Conservation (phyloP, 2,113 vertebrate species). For the Rostratula benghalensis region DNA sequence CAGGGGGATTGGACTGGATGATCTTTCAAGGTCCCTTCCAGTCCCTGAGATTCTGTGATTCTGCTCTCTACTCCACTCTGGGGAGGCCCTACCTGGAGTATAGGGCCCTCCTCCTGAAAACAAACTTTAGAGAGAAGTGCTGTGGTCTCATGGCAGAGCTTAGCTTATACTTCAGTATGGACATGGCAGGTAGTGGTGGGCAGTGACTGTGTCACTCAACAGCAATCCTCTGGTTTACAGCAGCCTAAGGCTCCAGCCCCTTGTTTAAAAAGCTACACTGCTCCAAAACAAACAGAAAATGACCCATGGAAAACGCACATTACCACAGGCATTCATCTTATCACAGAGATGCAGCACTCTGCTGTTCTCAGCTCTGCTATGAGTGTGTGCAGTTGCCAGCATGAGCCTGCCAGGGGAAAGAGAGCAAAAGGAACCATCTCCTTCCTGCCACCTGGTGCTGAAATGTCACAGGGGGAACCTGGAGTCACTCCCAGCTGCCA, state of each 20-base stretch:
- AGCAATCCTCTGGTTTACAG: not conserved
- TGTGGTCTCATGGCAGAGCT: not conserved
- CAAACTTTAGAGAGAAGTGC: not conserved
- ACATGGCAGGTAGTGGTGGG: not conserved
- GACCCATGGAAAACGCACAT: fast-evolving
- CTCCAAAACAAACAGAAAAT: not conserved
- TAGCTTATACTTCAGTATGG: not conserved
- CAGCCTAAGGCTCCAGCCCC: not conserved
- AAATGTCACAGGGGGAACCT: not conserved
- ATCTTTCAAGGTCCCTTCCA: no score
- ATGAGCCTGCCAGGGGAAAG: not conserved
- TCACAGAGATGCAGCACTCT: fast-evolving
- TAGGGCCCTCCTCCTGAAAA: not conserved
- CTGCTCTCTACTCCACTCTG: not conserved
- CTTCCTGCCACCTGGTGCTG: not conserved
- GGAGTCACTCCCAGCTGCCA: not conserved
- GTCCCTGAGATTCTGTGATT: not conserved
- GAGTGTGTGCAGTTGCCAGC: fast-evolving
- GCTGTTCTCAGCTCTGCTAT: not conserved
- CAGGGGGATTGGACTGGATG: no score
- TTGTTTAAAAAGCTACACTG: not conserved
- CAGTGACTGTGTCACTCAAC: not conserved
- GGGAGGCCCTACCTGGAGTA: not conserved
- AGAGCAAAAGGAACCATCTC: not conserved
- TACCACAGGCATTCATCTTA: no score